Evolutionary conservation across 2,888 invertebrate species (phyloP).

Genomic region (Ichneumoninae sp.): DNA sequence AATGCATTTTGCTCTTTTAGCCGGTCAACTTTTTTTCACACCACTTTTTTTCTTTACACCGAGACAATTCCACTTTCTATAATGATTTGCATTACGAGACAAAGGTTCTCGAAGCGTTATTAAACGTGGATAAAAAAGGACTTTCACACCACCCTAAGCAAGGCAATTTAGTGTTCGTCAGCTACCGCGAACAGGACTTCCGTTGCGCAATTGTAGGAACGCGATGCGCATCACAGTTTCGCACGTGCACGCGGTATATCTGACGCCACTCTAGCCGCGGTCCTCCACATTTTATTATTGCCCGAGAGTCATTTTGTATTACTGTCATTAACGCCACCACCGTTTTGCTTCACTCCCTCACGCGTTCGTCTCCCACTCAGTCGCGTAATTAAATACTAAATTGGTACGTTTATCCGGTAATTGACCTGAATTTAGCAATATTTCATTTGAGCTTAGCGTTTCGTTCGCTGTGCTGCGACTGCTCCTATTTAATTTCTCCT

Average conservation of each 20-base stretch:
- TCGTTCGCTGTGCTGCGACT: conserved; percentile 50
- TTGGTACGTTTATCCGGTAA: conserved; percentile 77
- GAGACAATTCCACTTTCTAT: not conserved
- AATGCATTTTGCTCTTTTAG: not conserved
- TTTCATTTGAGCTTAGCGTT: conserved; percentile 76
- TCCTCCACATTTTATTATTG: conserved; percentile 79
- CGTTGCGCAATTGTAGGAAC: conserved; percentile 50
- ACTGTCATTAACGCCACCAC: conserved; percentile 79
- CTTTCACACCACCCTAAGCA: conserved; percentile 7
- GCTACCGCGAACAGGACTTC: conserved; percentile 46
- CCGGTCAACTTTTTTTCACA: not conserved
- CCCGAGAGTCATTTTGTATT: conserved; percentile 74
- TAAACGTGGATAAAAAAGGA: not conserved
- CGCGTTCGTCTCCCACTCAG: conserved; percentile 8
- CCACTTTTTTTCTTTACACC: not conserved
- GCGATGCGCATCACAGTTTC: conserved; percentile 48
- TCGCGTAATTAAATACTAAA: conserved; percentile 81
- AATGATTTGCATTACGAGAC: not conserved
- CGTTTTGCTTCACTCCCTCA: conserved; percentile 69
- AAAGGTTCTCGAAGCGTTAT: not conserved
- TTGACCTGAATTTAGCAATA: conserved; percentile 81
- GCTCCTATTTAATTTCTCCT: conserved; percentile 60
- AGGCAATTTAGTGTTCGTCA: conserved; percentile 36
- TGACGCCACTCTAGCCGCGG: conserved; percentile 53
- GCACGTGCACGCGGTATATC: conserved; percentile 56